Evolutionary conservation across 2,113 vertebrate species (phyloP).

Genomic region (Trematocara macrostoma): DNA sequence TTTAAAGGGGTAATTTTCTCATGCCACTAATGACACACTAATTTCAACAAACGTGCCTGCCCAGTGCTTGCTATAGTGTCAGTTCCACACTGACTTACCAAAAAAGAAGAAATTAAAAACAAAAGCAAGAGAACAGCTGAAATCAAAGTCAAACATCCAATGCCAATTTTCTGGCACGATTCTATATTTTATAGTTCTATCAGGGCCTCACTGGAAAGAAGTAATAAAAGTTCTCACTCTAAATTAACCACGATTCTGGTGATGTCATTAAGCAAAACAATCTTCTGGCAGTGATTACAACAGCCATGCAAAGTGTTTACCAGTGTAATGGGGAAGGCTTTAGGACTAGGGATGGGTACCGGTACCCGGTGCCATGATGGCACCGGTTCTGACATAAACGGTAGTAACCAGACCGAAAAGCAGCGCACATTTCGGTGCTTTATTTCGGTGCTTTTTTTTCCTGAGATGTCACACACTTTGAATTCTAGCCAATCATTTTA

Average conservation of each 20-base stretch:
- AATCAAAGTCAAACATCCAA: neutral
- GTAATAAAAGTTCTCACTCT: neutral
- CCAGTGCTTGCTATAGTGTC: neutral
- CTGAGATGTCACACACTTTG: too few species aligned
- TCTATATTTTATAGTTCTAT: conserved; percentile 3
- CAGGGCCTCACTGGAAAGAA: neutral
- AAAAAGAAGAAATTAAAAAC: neutral
- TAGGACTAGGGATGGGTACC: too few species aligned
- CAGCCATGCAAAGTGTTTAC: neutral
- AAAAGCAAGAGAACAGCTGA: neutral
- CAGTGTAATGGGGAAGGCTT: too few species aligned
- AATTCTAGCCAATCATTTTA: too few species aligned
- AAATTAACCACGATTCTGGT: neutral
- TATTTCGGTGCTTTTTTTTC: too few species aligned
- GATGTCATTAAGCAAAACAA: conserved; percentile 53
- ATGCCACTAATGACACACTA: conserved; percentile 7
- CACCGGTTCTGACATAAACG: too few species aligned
- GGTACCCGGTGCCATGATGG: too few species aligned
- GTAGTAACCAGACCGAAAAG: too few species aligned
- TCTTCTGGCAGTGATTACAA: neutral
- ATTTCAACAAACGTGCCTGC: neutral
- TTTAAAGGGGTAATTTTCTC: neutral
- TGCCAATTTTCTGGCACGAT: conserved; percentile 3
- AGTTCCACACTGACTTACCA: neutral
- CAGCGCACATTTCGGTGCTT: too few species aligned